Evolutionary conservation across 1,140 invertebrate genomes (phyloP).

Genomic region (Laupala kohalensis): DNA sequence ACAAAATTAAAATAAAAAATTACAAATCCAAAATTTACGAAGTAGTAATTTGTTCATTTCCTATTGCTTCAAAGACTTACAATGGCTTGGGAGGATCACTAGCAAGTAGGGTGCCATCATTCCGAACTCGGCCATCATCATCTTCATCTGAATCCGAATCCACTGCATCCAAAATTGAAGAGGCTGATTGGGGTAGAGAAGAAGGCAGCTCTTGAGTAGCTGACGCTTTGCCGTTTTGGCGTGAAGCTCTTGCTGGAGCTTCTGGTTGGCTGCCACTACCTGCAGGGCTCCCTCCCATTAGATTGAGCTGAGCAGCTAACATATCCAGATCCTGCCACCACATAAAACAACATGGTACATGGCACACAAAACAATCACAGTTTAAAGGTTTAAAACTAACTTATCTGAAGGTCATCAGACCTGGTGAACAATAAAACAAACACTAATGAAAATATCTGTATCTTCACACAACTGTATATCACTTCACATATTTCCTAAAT

Average conservation of each 20-base stretch:
- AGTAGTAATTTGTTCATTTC: no score
- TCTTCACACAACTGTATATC: no score
- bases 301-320: slow-evolving; percentile 83
- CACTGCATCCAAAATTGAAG: slow-evolving; percentile 13
- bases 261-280: slow-evolving; percentile 16
- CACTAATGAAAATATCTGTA: no score
- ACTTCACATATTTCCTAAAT: no score
- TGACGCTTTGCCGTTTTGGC: slow-evolving; percentile 18
- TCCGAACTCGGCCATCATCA: slow-evolving; percentile 44
- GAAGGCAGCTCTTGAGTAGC: slow-evolving; percentile 14
- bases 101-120: slow-evolving; percentile 86
- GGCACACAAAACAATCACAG: no score
- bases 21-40: no score
- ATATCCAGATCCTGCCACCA: slow-evolving; percentile 71
- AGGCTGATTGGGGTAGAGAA: slow-evolving; percentile 4
- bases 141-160: slow-evolving; percentile 33
- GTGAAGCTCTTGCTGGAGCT: slow-evolving; percentile 17
- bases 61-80: slow-evolving; percentile 49
- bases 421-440: no score
- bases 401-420: no score
- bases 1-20: no score
- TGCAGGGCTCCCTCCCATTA: slow-evolving; percentile 51
- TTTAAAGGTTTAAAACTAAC: no score
- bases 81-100: slow-evolving; percentile 92
- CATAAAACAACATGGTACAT: not conserved